These are phyloP conservation scores for Hyperoplus immaculatus DNA, from an alignment of 2,797 vertebrate genomes.

Conservation along the genomic window DNA sequence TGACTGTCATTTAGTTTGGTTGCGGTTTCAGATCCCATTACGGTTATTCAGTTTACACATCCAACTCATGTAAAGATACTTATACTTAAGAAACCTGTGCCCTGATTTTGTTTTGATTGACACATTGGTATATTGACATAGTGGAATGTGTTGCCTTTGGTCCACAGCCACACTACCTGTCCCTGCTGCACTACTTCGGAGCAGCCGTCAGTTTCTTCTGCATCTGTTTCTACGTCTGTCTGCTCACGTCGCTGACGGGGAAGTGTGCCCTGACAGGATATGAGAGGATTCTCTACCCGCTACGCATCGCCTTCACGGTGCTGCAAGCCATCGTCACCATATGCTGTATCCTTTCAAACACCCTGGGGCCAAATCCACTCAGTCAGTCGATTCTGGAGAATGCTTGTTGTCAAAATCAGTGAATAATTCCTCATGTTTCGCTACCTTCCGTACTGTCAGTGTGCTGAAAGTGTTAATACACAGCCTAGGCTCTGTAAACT, in stretches of 20 bases:
- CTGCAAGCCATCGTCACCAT: slow-evolving; percentile 78
- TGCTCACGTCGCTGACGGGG: slow-evolving; percentile 81
- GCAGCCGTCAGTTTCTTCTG: slow-evolving; percentile 84
- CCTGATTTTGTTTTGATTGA: background rate
- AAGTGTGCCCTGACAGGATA: slow-evolving; percentile 80
- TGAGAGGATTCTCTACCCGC: slow-evolving; percentile 79
- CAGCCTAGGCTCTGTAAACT: no score
- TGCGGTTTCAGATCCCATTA: background rate
- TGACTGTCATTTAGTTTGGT: background rate
- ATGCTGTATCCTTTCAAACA: slow-evolving; percentile 85
- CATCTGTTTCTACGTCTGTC: slow-evolving; percentile 82
- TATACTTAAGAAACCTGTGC: background rate
- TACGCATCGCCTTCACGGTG: slow-evolving; percentile 68
- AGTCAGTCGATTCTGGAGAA: no score
- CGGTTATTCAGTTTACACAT: no score
- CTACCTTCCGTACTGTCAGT: no score
- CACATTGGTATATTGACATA: background rate
- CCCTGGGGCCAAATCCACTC: background rate
- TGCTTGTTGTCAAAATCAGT: no score
- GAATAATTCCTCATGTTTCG: no score
- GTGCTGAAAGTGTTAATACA: no score
- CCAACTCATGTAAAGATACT: background rate
- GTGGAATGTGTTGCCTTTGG: background rate
- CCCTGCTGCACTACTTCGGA: slow-evolving; percentile 81
- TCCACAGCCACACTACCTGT: slow-evolving; percentile 73